These are phyloP conservation scores for Acanthurus tractus DNA, from an alignment of 2,797 vertebrate genomes.

Conservation along the genomic window DNA sequence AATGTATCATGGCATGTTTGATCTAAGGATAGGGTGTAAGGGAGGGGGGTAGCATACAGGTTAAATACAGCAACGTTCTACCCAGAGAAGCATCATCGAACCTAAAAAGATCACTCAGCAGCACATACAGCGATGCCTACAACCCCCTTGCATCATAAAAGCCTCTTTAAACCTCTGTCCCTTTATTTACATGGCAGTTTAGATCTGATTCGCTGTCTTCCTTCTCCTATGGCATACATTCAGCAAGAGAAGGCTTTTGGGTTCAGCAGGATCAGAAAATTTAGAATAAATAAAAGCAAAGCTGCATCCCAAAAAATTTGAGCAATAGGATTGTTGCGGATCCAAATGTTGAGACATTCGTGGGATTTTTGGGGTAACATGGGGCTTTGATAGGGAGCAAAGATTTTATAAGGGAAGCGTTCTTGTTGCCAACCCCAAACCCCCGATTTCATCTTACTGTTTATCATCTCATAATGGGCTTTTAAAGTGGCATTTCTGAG, in stretches of 20 bases:
- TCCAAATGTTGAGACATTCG: constrained; percentile 73
- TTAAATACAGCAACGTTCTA: constrained; percentile 66
- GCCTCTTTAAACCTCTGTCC: constrained; percentile 66
- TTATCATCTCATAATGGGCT: constrained; percentile 43
- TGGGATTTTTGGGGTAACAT: constrained; percentile 43
- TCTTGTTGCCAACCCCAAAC: constrained; percentile 26
- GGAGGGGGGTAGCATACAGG: constrained; percentile 44
- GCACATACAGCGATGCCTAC: constrained; percentile 69
- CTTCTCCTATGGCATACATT: constrained; percentile 87
- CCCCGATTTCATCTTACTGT: constrained; percentile 37
- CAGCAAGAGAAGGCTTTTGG: constrained; percentile 82
- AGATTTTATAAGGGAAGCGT: constrained; percentile 48
- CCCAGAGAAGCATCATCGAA: constrained; percentile 72
- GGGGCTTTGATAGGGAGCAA: constrained; percentile 37
- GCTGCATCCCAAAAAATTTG: constrained; percentile 43
- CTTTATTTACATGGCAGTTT: constrained; percentile 90
- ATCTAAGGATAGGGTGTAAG: constrained; percentile 35
- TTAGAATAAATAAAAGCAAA: constrained; percentile 53
- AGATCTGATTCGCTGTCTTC: constrained; percentile 83
- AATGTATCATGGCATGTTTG: constrained; percentile 45
- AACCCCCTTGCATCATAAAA: constrained; percentile 77
- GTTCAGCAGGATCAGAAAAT: constrained; percentile 68
- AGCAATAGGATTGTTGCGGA: constrained; percentile 24
- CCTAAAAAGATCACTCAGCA: constrained; percentile 74
- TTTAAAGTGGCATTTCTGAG: constrained; percentile 66